phyloP scores from a whole-genome alignment of 2,888 invertebrate genomes.

The Dendrolimus houi region DNA sequence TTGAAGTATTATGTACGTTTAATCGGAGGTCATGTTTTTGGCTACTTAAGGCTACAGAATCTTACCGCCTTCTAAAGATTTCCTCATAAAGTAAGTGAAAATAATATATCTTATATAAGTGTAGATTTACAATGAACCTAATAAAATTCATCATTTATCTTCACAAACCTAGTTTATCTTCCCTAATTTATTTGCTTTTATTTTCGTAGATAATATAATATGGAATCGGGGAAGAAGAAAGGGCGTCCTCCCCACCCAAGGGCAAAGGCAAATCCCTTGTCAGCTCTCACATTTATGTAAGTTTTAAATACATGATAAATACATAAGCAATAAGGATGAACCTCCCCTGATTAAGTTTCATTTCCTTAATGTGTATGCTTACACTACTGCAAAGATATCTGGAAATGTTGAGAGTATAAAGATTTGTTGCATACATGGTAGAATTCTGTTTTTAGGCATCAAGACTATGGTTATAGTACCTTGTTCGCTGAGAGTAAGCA shows the following conservation, averaged over 20 bases:
- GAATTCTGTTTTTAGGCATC: too few relatives aligned
- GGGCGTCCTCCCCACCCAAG: conserved; percentile 78
- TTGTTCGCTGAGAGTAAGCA: too few relatives aligned
- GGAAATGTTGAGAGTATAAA: too few relatives aligned
- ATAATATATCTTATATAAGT: not conserved
- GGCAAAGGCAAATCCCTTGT: conserved; percentile 79
- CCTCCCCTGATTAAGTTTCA: too few relatives aligned
- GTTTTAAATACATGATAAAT: conserved; percentile 16
- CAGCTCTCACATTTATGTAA: conserved; percentile 82
- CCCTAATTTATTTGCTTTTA: too few relatives aligned
- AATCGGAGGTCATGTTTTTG: conserved; percentile 16
- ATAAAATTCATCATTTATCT: not conserved
- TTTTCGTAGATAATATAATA: conserved; percentile 23
- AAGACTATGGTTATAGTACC: too few relatives aligned
- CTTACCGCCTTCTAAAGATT: conserved; percentile 14
- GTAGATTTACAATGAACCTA: not conserved
- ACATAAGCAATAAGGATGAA: too few relatives aligned
- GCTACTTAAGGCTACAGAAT: conserved; percentile 13
- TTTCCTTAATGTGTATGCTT: too few relatives aligned
- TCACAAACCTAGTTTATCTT: conserved; percentile 6
- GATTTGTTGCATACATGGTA: too few relatives aligned
- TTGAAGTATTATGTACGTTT: conserved; percentile 8
- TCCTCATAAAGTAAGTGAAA: conserved; percentile 10
- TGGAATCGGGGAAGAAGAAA: conserved; percentile 75
- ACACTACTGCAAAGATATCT: too few relatives aligned